phyloP scores from a whole-genome alignment of 1,140 invertebrate species.

The Andrena cerasifolii region DNA sequence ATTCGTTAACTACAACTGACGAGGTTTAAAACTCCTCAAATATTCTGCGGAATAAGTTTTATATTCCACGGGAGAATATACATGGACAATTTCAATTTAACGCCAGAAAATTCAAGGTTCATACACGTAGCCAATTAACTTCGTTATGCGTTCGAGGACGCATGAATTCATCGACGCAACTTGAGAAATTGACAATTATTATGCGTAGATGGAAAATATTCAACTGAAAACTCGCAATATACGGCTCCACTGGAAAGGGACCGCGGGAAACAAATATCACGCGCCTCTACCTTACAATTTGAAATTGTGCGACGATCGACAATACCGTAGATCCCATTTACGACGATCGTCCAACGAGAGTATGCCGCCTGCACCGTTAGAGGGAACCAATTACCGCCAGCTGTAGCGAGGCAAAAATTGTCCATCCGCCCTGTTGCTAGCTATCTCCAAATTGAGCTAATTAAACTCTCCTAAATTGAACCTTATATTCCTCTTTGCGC shows the following conservation, averaged over 20 bases:
- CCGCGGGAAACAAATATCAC: neutral
- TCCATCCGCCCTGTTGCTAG: neutral
- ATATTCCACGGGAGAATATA: neutral
- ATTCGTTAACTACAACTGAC: neutral
- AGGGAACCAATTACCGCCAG: constrained; percentile 32
- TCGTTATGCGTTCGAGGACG: too few species aligned
- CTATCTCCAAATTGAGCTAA: constrained; percentile 40
- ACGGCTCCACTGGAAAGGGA: too few species aligned
- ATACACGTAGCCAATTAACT: neutral
- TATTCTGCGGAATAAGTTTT: neutral
- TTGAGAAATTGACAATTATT: neutral
- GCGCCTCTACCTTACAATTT: neutral
- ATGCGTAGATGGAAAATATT: too few species aligned
- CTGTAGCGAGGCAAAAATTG: constrained; percentile 32
- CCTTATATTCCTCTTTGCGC: neutral
- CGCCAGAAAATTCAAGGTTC: neutral
- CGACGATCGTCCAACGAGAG: neutral
- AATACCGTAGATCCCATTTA: neutral
- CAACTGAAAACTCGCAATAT: too few species aligned
- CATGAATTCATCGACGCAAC: neutral
- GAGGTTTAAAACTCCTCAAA: too few species aligned
- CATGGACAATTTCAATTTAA: neutral
- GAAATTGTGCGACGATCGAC: neutral
- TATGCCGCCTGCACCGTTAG: neutral
- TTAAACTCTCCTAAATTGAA: constrained; percentile 50